A percentile compares a stretch with the other conserved stretches of the same genome.
Evolutionary conservation across 2,888 invertebrate species (phyloP).

Genomic region (Drosophila histrio): DNA sequence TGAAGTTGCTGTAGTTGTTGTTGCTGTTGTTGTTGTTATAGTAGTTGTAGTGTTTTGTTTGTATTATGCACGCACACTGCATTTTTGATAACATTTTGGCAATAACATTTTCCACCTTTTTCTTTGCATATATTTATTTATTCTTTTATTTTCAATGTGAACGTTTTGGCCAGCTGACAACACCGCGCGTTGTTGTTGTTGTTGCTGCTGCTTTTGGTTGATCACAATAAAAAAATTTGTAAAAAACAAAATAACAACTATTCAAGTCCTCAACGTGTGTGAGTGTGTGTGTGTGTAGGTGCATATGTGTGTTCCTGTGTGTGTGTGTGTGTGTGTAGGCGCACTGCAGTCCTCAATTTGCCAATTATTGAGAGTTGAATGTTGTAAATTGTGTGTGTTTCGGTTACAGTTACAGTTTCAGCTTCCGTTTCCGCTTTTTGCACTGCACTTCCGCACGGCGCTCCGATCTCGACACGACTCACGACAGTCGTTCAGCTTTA

Average conservation of each 20-base stretch:
- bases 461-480: constrained; percentile 77
- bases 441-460: constrained; percentile 78
- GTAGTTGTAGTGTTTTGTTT: constrained; percentile 33
- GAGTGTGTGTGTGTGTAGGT: constrained; percentile 12
- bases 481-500: constrained; percentile 32
- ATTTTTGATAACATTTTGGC: constrained; percentile 40
- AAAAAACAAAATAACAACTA: constrained; percentile 28
- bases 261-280: constrained; percentile 15
- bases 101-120: constrained; percentile 18
- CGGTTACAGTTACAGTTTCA: constrained; percentile 30
- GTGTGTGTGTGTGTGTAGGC: constrained; percentile 16
- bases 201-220: constrained; percentile 18
- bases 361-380: constrained; percentile 35
- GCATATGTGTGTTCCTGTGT: constrained; percentile 7
- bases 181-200: constrained; percentile 58
- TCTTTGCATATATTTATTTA: not conserved
- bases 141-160: constrained; percentile 3
- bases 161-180: constrained; percentile 56
- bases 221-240: constrained; percentile 67
- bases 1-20: constrained; percentile 23
- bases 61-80: constrained; percentile 61
- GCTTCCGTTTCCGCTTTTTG: constrained; percentile 72
- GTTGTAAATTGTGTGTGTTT: constrained; percentile 20
- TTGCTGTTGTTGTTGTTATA: constrained; percentile 31
- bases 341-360: constrained; percentile 37